Conservation (phyloP, 2,113 vertebrate genomes). For the Riparia riparia region DNA sequence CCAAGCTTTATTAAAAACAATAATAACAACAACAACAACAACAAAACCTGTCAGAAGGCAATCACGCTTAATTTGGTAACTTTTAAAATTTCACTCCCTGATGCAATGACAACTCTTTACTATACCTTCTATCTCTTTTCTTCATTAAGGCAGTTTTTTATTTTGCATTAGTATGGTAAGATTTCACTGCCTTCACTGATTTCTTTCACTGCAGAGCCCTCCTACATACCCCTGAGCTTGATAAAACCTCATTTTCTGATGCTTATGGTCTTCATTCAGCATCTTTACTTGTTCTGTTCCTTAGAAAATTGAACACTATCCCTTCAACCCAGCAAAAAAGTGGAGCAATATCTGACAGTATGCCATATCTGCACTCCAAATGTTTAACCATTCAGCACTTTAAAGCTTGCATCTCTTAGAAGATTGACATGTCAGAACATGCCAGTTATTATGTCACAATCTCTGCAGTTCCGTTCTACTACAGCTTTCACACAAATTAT, state of each 20-base stretch:
- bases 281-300: background rate
- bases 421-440: background rate
- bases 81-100: background rate
- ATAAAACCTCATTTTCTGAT: background rate
- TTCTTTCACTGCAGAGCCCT: background rate
- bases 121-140: background rate
- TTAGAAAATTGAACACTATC: background rate
- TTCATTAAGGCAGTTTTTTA: background rate
- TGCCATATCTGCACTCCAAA: background rate
- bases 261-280: background rate
- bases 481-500: background rate
- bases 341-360: background rate
- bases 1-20: background rate
- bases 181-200: background rate
- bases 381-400: background rate
- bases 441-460: background rate
- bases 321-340: background rate
- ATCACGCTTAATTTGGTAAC: background rate
- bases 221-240: background rate
- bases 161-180: background rate
- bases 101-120: background rate
- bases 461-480: background rate
- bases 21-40: background rate
- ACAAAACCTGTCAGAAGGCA: background rate
- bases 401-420: background rate